Percentiles rank a stretch among this genome's conserved stretches.
phyloP scores from a whole-genome alignment of 1,140 invertebrate genomes.

The Augochlora pura region DNA sequence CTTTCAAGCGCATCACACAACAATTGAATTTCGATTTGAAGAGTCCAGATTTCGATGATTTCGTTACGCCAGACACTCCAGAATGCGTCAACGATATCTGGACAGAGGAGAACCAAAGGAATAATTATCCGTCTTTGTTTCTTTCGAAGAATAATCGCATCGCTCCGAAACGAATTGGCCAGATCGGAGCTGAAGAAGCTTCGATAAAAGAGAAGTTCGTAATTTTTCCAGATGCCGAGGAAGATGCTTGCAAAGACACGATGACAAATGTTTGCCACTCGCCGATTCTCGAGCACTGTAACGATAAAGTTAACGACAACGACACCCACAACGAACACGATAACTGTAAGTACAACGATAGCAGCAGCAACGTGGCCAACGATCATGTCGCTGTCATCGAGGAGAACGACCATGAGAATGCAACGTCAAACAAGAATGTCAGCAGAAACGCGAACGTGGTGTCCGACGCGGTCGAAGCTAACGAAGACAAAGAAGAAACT shows the following conservation, averaged over 20 bases:
- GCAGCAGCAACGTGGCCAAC: slow-evolving; percentile 25
- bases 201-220: slow-evolving; percentile 73
- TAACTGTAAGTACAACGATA: slow-evolving; percentile 54
- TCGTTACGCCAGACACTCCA: slow-evolving; percentile 85
- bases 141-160: slow-evolving; percentile 54
- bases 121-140: slow-evolving; percentile 62
- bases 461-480: slow-evolving; percentile 48
- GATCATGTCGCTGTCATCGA: background rate
- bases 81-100: slow-evolving; percentile 83
- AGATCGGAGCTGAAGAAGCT: background rate
- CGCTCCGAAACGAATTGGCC: background rate
- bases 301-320: background rate
- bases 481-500: slow-evolving; percentile 54
- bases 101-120: slow-evolving; percentile 75
- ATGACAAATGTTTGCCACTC: background rate
- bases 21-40: slow-evolving; percentile 86
- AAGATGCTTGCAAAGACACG: slow-evolving; percentile 63
- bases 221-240: slow-evolving; percentile 77
- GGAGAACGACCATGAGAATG: slow-evolving; percentile 62
- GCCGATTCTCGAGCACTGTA: slow-evolving; percentile 51
- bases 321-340: slow-evolving; percentile 36
- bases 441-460: background rate
- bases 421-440: slow-evolving; percentile 14
- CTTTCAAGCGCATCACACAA: slow-evolving; percentile 88
- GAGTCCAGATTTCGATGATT: slow-evolving; percentile 87